Conservation (phyloP, 2,888 invertebrate genomes). For the Anoncus sp. region DNA sequence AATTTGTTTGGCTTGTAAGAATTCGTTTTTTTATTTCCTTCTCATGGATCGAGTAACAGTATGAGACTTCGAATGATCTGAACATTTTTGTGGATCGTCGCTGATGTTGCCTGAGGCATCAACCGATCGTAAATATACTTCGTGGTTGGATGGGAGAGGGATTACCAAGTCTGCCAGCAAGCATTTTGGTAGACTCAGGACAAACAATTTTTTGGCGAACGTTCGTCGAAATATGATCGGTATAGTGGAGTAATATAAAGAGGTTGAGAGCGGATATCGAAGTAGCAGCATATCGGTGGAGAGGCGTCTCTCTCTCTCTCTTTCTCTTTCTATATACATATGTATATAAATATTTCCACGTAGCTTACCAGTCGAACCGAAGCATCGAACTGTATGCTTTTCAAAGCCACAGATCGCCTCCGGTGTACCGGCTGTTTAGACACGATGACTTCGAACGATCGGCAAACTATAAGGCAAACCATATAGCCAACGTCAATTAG, state of each 20-base stretch:
- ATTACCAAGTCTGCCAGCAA: background rate
- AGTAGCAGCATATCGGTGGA: constrained; percentile 11
- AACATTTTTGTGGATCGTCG: background rate
- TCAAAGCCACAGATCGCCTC: constrained; percentile 44
- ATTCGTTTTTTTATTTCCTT: background rate
- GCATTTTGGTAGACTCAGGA: constrained; percentile 15
- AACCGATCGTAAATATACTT: background rate
- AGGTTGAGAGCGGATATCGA: constrained; percentile 2
- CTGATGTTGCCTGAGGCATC: constrained; percentile 10
- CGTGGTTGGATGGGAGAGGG: no score
- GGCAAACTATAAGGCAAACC: constrained; percentile 36
- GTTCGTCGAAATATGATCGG: constrained; percentile 43
- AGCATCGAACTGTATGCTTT: constrained; percentile 40
- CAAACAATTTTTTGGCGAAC: constrained; percentile 47
- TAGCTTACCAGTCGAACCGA: constrained; percentile 9
- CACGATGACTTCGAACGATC: constrained; percentile 51
- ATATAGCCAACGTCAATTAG: constrained; percentile 43
- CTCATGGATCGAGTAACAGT: background rate
- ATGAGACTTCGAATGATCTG: background rate
- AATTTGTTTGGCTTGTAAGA: background rate
- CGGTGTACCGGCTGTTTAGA: constrained; percentile 48
- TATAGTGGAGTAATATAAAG: background rate
- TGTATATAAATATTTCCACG: no score
- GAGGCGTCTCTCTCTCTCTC: constrained; percentile 11
- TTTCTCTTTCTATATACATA: no score